These are phyloP conservation scores for Bombus consobrinus DNA, from an alignment of 1,140 invertebrate genomes.

Conservation along the genomic window DNA sequence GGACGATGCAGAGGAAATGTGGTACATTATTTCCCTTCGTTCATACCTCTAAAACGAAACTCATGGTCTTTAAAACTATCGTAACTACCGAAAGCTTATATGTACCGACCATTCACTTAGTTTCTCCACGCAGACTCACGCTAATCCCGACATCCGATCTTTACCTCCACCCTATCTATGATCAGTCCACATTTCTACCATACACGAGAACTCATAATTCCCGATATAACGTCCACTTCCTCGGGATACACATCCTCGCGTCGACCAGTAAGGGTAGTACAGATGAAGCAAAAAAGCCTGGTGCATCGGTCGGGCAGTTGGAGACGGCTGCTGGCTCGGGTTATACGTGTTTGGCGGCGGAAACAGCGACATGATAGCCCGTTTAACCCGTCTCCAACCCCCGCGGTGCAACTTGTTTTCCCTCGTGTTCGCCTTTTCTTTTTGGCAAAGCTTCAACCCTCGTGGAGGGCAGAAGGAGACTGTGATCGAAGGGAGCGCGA, in stretches of 20 bases:
- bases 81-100: too few relatives aligned
- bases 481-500: conserved; percentile 20
- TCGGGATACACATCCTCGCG: background rate
- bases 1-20: background rate
- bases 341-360: conserved; percentile 73
- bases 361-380: conserved; percentile 73
- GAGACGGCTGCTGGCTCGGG: conserved; percentile 6
- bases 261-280: background rate
- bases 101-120: too few relatives aligned
- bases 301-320: conserved; percentile 14
- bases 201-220: conserved; percentile 22
- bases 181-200: background rate
- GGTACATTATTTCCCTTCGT: background rate
- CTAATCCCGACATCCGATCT: too few relatives aligned
- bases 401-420: conserved; percentile 29
- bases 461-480: background rate
- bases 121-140: too few relatives aligned
- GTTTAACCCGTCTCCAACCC: conserved; percentile 67
- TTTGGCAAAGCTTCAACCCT: conserved; percentile 48
- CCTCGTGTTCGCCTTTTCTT: conserved; percentile 6
- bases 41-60: background rate
- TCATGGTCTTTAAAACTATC: background rate
- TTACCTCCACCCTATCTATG: background rate
- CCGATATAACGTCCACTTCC: background rate
- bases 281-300: conserved; percentile 23